These are phyloP conservation scores for Alectoris magna DNA, from an alignment of 2,797 vertebrate genomes.

Conservation along the genomic window DNA sequence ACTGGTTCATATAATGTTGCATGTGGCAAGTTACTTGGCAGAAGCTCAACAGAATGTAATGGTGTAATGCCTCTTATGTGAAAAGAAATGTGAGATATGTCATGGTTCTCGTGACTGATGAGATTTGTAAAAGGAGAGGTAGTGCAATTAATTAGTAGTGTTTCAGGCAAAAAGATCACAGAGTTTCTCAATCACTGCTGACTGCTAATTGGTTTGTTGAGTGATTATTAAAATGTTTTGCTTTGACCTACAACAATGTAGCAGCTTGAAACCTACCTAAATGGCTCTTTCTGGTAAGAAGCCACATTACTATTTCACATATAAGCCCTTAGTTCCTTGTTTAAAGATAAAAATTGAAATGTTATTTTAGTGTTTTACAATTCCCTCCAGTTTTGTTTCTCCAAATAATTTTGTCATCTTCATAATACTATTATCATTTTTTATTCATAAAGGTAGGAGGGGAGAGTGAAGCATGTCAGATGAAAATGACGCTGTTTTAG, in stretches of 20 bases:
- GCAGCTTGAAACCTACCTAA: constrained; percentile 19
- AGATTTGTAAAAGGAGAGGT: constrained; percentile 30
- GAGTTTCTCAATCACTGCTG: constrained; percentile 27
- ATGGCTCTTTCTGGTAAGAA: neutral
- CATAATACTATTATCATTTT: neutral
- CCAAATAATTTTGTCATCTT: neutral
- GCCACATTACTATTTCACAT: neutral
- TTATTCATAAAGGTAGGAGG: neutral
- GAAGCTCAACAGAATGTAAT: neutral
- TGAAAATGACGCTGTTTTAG: neutral
- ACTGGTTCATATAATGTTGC: neutral
- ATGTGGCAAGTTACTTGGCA: neutral
- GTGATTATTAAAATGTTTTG: constrained; percentile 50
- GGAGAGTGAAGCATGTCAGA: neutral
- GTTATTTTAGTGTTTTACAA: neutral
- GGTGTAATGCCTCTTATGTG: neutral
- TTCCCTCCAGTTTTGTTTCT: neutral
- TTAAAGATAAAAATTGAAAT: neutral
- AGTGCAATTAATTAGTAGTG: constrained; percentile 1
- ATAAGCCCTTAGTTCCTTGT: neutral
- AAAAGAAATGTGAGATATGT: neutral
- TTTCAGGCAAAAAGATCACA: constrained; percentile 36
- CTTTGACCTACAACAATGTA: constrained; percentile 43
- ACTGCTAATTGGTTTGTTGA: constrained; percentile 43
- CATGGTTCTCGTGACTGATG: constrained; percentile 17